These are phyloP conservation scores for Dioctria linearis DNA, from an alignment of 2,888 invertebrate genomes.

Conservation along the genomic window DNA sequence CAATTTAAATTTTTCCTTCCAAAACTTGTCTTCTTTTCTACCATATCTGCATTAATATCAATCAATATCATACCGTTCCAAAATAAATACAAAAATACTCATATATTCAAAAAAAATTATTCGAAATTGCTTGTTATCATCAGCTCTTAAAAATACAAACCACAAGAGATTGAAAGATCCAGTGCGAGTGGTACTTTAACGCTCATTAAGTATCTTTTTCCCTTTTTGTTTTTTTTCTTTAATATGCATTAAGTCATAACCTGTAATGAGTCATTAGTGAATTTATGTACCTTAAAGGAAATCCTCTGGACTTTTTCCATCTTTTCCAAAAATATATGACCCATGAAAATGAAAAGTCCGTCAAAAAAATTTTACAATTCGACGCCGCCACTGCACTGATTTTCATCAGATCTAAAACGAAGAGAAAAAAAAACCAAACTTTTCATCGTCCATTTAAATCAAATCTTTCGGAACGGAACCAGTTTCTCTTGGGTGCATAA, in stretches of 20 bases:
- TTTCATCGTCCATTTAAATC: constrained; percentile 48
- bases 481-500: constrained; percentile 15
- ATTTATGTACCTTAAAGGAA: not conserved
- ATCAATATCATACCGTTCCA: too few species aligned
- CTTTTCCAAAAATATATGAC: not conserved
- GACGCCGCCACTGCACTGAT: not conserved
- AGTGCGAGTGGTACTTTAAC: not conserved
- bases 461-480: constrained; percentile 55
- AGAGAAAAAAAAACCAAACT: too few species aligned
- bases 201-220: not conserved
- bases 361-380: not conserved
- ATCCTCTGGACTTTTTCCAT: not conserved
- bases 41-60: too few species aligned
- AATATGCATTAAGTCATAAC: not conserved
- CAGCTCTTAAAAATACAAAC: not conserved
- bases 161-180: not conserved
- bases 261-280: not conserved
- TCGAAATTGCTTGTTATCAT: not conserved
- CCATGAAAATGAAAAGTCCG: not conserved
- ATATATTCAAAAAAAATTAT: not conserved
- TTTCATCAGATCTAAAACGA: not conserved
- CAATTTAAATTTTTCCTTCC: too few species aligned
- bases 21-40: too few species aligned
- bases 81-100: not conserved
- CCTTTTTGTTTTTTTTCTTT: not conserved